Evolutionary conservation across 2,113 vertebrate species (phyloP).

Genomic region (Elephantulus edwardii): DNA sequence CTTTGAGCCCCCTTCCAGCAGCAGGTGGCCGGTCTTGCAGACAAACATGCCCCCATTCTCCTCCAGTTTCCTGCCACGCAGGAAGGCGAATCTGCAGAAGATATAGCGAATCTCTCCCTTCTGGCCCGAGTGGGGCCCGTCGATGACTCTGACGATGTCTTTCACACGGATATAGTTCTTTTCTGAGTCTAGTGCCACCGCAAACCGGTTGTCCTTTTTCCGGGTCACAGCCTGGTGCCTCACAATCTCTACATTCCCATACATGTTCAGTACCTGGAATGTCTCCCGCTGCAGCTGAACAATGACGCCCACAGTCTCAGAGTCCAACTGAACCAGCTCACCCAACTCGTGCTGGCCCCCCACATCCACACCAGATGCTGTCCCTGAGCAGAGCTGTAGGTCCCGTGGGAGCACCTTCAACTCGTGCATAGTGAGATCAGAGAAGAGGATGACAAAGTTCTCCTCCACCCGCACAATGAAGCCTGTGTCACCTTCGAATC

Average conservation of each 20-base stretch:
- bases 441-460: slow-evolving; percentile 97
- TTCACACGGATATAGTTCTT: slow-evolving; percentile 98
- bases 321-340: slow-evolving; percentile 95
- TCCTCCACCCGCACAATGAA: slow-evolving; percentile 97
- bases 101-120: slow-evolving; percentile 96
- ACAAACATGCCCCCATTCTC: slow-evolving; percentile 98
- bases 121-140: slow-evolving; percentile 94
- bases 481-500: slow-evolving; percentile 95
- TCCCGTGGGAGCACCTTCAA: slow-evolving; percentile 95
- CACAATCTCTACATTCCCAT: slow-evolving; percentile 94
- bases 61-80: slow-evolving; percentile 98
- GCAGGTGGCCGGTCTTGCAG: slow-evolving; percentile 93
- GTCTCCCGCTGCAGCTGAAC: slow-evolving; percentile 95
- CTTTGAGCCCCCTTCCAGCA: slow-evolving; percentile 95
- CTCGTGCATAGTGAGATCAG: slow-evolving; percentile 97
- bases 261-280: slow-evolving; percentile 98
- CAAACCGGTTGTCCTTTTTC: slow-evolving; percentile 96
- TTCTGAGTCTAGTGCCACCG: slow-evolving; percentile 94
- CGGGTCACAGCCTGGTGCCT: slow-evolving; percentile 94
- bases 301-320: slow-evolving; percentile 94
- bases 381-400: slow-evolving; percentile 96
- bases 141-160: slow-evolving; percentile 97
- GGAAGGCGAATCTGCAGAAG: slow-evolving; percentile 92
- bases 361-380: slow-evolving; percentile 93
- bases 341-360: slow-evolving; percentile 98